Base-by-base conservation (phyloP, 1,140 invertebrate genomes). In the Penaeus vannamei region DNA sequence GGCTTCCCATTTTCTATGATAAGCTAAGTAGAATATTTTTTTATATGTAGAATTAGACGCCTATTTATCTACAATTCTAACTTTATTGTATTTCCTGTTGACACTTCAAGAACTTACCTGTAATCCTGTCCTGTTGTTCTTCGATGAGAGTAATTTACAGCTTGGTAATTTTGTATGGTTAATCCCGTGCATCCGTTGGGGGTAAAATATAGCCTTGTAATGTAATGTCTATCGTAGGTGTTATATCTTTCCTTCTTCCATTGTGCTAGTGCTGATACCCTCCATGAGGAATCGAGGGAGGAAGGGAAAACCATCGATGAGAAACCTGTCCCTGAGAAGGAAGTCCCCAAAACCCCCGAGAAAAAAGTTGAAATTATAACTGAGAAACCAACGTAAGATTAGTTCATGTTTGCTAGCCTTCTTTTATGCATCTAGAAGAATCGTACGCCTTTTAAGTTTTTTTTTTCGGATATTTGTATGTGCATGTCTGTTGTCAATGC, bases 251-350 rank as follows among this genome's bases (percentile, higher is more conserved):
- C 32, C 86, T 59, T 62, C 46, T 61, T 77, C 36, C 82, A 62
- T 87, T 62, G 61, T 77, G 42, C 29, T 84, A 89, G 87, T 84
- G 87, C 80, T 80, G 87, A 89, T 79, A 89, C 82, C 36, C 82
- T 84, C 29, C 84, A 66, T 29, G 87, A 84, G 84, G 87, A 89
- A 66, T 79, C 87, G 36, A 84, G 61, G 83, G 82, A 89, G 62
- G 87, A 85, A 60, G 77, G 60, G 20, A 89, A 76, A 89, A 59
- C 80, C 36, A 62, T 64, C 5, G 82, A 84, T 64, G 82, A 89
- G 76, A 89, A 89, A 85, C 81, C 82, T 32, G 22, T 84, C 32
- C 87, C 81, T 22, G 87, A 89, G 87, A 89, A 89, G 82, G 87
- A 84, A 53, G 42, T 64, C 23, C 82, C 83, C 46, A 89, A 79